Conservation (phyloP, 2,113 vertebrate genomes). For the Phylloscopus whistleri region DNA sequence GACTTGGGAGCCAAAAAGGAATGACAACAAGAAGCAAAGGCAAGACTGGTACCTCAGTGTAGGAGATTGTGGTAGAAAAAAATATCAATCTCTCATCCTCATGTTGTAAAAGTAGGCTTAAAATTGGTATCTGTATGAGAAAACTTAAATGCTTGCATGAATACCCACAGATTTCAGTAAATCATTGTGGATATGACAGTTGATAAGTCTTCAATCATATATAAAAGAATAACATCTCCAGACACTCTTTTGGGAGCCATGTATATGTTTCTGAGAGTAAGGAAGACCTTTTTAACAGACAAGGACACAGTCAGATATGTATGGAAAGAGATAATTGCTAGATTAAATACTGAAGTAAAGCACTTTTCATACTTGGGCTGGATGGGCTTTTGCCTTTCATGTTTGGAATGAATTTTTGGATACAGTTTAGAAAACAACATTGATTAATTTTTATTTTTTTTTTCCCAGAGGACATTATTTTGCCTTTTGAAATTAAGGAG, state of each 20-base stretch:
- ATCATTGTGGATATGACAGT: neutral
- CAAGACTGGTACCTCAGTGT: neutral
- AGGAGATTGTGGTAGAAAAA: neutral
- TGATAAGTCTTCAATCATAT: neutral
- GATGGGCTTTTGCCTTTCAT: neutral
- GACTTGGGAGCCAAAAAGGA: neutral
- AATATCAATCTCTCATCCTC: neutral
- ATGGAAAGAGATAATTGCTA: accelerated
- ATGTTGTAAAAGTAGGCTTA: neutral
- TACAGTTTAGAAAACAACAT: neutral
- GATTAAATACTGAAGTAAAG: neutral
- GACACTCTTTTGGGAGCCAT: neutral
- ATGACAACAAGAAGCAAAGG: neutral
- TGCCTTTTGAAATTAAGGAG: neutral
- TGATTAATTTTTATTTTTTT: neutral
- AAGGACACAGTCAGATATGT: neutral
- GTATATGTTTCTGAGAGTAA: neutral
- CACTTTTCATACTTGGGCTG: neutral
- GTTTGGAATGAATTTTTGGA: neutral
- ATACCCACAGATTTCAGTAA: neutral
- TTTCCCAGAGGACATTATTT: neutral
- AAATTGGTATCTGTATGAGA: neutral
- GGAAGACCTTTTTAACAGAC: neutral
- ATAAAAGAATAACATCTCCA: neutral
- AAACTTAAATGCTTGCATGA: neutral